These are phyloP conservation scores for Tachina grossa DNA, from an alignment of 2,888 invertebrate species.

Conservation along the genomic window DNA sequence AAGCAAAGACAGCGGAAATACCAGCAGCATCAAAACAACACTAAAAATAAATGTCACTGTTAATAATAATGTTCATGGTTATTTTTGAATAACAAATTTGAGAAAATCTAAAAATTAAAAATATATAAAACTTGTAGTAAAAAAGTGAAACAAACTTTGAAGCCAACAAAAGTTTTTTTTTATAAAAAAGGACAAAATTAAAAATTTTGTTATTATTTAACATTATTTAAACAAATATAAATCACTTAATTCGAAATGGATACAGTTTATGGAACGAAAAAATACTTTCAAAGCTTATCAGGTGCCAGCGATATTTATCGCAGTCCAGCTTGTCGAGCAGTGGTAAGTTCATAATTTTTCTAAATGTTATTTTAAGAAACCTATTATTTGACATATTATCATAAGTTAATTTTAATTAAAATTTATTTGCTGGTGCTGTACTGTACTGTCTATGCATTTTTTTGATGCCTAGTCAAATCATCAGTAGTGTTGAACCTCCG, in stretches of 20 bases:
- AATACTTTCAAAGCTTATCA: slow-evolving; percentile 83
- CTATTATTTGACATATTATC: too few species aligned
- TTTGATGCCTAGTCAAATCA: too few species aligned
- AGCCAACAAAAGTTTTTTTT: background rate
- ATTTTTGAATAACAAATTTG: background rate
- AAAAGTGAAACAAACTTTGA: background rate
- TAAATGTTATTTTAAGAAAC: too few species aligned
- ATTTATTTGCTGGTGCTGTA: too few species aligned
- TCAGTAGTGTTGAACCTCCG: too few species aligned
- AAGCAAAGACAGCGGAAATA: slow-evolving; percentile 1
- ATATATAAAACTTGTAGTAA: background rate
- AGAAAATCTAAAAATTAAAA: background rate
- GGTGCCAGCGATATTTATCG: slow-evolving; percentile 82
- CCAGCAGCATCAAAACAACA: background rate
- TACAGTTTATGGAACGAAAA: slow-evolving; percentile 83
- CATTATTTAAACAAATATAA: background rate
- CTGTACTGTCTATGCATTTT: too few species aligned
- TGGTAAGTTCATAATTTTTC: slow-evolving; percentile 78
- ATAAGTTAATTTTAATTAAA: too few species aligned
- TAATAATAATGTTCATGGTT: slow-evolving; percentile 21
- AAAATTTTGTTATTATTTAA: too few species aligned
- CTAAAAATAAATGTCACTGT: slow-evolving; percentile 34
- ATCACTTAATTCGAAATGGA: slow-evolving; percentile 77
- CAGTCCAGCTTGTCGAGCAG: slow-evolving; percentile 80
- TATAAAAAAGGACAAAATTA: background rate